Conservation (phyloP, 2,113 vertebrate species). For the Sylvietta virens region DNA sequence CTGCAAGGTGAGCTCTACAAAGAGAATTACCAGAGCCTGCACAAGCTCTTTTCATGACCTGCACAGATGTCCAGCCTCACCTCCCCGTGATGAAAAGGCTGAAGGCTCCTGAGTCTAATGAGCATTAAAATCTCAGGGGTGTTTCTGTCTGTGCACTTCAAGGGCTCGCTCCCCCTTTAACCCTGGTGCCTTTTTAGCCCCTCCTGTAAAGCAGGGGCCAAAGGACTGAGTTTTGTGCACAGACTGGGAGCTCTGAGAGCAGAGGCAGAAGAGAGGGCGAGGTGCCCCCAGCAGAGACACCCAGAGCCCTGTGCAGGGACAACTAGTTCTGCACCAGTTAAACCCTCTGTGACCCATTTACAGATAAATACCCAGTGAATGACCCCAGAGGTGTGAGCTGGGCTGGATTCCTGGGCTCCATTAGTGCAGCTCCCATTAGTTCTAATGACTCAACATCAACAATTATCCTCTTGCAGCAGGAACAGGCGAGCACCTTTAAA, state of each 20-base stretch:
- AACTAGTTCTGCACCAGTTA: background rate
- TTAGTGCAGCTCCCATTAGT: background rate
- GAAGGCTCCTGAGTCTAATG: conserved; percentile 28
- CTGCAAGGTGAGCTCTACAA: background rate
- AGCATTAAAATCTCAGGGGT: conserved; percentile 46
- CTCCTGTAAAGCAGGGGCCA: background rate
- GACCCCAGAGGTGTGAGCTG: background rate
- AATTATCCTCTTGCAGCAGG: background rate
- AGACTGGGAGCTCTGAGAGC: background rate
- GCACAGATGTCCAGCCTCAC: conserved; percentile 26
- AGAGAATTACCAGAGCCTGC: background rate
- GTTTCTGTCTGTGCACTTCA: background rate
- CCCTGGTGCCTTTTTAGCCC: conserved; percentile 17
- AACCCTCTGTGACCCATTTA: background rate
- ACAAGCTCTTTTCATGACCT: background rate
- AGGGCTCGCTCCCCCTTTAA: conserved; percentile 21
- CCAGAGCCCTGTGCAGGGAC: background rate
- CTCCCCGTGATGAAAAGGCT: background rate
- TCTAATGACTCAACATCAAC: background rate
- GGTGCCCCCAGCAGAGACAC: background rate
- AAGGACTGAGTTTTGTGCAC: background rate
- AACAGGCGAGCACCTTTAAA: background rate
- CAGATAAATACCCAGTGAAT: rapidly evolving
- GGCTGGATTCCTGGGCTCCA: background rate
- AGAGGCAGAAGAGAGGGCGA: background rate